Evolutionary conservation across 92 coral and sea anemone genomes (phyloP), one percentile per base, ranked within the genome.

Genomic region (Meandrina meandrites): DNA sequence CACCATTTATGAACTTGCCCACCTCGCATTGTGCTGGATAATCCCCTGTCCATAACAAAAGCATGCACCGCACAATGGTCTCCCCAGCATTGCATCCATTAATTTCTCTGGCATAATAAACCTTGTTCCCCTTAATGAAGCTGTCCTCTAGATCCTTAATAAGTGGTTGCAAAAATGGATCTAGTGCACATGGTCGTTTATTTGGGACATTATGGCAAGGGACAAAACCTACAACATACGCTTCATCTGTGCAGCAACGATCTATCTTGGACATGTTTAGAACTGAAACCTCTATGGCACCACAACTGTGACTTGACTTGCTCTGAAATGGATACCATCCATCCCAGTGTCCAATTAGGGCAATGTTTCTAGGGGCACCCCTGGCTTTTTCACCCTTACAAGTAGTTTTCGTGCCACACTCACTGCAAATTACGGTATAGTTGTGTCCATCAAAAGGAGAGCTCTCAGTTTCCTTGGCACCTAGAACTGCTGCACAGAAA

Each of bases 1-100:
- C 91, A 91, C 93, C 50, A 14, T 87, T 87, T 17, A 91, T 87
- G 54, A 91, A 87, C 83, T 91, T 91, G 2, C 93, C 91, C 18
- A 87, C 91, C 79, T 91, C 88, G 68, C 91, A 91, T 58, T 88
- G 87, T 80, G 90, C 90, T 54, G 90, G 90, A 22, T 1, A 17
- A 24, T 88, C 90, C 48, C 90, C 88, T 4, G 88, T 76, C 88
- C 88, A 85, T 22, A 60, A 17, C 32, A 85, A 76, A 22, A 85
- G 80, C 54, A 85, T 57, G 82, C 88, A 85, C 30, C 32, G 89
- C 21, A 79, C 85, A 79, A 45, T 71, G 5, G 53, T 15, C 32
- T 82, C 81, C 54, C 91, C 91, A 70, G 88, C 15, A 21, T 15
- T 84, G 34, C 68, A 84, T 5, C 79, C 86, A 31, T 31, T 81